These are phyloP conservation scores for Noctua pronuba DNA, from an alignment of 2,888 invertebrate species.

Conservation along the genomic window DNA sequence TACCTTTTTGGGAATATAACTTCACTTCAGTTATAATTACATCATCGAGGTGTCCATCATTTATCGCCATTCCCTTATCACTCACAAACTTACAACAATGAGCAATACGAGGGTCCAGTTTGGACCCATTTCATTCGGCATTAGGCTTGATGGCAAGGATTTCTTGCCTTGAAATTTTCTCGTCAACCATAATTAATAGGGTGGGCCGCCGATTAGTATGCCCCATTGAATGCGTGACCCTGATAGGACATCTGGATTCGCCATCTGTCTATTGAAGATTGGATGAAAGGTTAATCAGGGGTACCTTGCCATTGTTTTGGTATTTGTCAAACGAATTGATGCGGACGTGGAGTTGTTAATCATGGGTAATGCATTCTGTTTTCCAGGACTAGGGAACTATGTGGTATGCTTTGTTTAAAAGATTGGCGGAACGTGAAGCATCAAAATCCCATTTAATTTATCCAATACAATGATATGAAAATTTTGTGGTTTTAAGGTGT, in stretches of 20 bases:
- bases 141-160: constrained; percentile 87
- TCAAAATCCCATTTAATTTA: neutral
- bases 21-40: neutral
- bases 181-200: constrained; percentile 88
- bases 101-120: constrained; percentile 82
- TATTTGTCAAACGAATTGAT: constrained; percentile 53
- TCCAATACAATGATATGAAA: neutral
- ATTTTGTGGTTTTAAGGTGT: neutral
- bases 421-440: neutral
- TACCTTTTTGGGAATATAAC: neutral
- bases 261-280: constrained; percentile 74
- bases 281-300: constrained; percentile 67
- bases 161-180: constrained; percentile 89
- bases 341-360: constrained; percentile 34
- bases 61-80: constrained; percentile 60
- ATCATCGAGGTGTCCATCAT: neutral
- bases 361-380: constrained; percentile 39
- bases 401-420: constrained; percentile 3
- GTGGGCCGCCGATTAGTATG: constrained; percentile 83
- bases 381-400: neutral
- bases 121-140: constrained; percentile 89
- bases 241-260: constrained; percentile 71
- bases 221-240: constrained; percentile 79
- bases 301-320: constrained; percentile 57
- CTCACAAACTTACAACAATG: constrained; percentile 64